phyloP scores from a whole-genome alignment of 2,113 vertebrate species.

The Thomomys bottae region DNA sequence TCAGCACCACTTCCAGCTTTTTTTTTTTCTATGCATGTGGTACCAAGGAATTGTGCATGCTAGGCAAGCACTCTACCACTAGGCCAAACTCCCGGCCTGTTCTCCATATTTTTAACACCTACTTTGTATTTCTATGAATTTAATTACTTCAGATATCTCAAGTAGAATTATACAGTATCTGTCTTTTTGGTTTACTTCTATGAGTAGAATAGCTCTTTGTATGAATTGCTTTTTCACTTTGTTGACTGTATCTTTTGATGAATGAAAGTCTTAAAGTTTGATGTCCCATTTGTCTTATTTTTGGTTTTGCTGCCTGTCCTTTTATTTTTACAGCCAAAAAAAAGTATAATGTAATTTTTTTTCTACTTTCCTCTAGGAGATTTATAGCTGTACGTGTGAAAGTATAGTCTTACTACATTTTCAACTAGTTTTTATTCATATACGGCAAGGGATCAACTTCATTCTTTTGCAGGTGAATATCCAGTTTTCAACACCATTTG shows the following conservation, averaged over 20 bases:
- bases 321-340: background rate
- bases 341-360: background rate
- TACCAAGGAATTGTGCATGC: too few relatives aligned
- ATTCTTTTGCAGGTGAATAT: background rate
- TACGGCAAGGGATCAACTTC: background rate
- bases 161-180: background rate
- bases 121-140: background rate
- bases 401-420: background rate
- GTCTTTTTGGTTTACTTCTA: background rate
- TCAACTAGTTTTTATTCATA: background rate
- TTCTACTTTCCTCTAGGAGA: background rate
- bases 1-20: too few relatives aligned
- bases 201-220: background rate
- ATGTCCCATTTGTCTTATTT: background rate
- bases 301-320: background rate
- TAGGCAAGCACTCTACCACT: too few relatives aligned
- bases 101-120: background rate
- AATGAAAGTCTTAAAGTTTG: background rate
- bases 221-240: background rate
- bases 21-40: too few relatives aligned
- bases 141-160: background rate
- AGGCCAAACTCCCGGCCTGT: too few relatives aligned
- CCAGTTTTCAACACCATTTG: background rate
- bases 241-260: background rate
- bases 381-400: background rate